Base-by-base conservation (phyloP, 2,888 invertebrate species). In the Ceramica pisi region DNA sequence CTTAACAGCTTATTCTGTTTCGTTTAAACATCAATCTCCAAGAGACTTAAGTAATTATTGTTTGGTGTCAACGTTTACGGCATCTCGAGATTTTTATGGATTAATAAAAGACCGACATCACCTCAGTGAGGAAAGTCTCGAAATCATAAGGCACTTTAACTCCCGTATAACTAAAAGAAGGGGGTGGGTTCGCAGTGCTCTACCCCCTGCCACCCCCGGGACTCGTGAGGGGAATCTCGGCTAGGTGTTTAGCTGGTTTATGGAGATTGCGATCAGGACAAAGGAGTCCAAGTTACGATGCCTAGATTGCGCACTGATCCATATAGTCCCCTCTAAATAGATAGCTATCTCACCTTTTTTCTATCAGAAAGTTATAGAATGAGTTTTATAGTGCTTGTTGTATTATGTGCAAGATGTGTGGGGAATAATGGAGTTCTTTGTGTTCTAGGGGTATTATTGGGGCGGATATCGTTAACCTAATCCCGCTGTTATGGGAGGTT, bases 261-360 rank as follows among this genome's bases (percentile, higher is more conserved):
- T 94, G 94, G 94, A 95, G 95, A 95, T 95, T 95, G 94, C 94
- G 92, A 94, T 93, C 94, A 92, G 94, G 93, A 94, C 94, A 94
- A 94, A 94, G 94, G 92, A 94, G 92, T 92, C 92, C 93, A 86
- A 93, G 91, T 93, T 93, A 92, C 93, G 91, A 89, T 89, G 91
- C 89, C 92, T 93, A 92, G 92, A 93, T 94, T 92, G 93, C 90
- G 89, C 90, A 86, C 90, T 92, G 93, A 93, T 92, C 92, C 92
- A 90, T 88, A 90, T 88, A 90, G 89, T 89, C 88, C 88, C 88
- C 86, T 85, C 86, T 88, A 87, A 89, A 88, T 87, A 89, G 87
- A 88, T 86, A 87, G 79, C 78, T 80, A 78, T 75, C 83, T 82
- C 81, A 84, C 87, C 86, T 89, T 90, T 88, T 78, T 88, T 87